phyloP scores from a whole-genome alignment of 2,113 vertebrate genomes.

The Periophthalmus modestus region DNA sequence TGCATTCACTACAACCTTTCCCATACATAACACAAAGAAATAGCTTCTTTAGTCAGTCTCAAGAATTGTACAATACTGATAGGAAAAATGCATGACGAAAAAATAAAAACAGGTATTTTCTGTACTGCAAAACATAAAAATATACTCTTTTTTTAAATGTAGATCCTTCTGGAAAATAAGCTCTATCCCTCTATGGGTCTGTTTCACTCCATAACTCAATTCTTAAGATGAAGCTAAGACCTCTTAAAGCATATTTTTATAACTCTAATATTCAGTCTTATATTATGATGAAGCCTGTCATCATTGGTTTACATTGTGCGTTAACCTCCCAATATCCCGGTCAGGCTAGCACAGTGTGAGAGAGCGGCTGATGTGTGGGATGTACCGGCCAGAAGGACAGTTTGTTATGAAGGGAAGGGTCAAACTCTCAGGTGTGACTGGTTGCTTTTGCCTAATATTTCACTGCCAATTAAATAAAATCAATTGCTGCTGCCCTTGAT shows the following conservation, averaged over 20 bases:
- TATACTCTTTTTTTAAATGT: slow-evolving; percentile 68
- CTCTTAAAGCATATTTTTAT: slow-evolving; percentile 51
- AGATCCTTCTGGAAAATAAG: slow-evolving; percentile 56
- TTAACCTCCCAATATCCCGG: slow-evolving; percentile 21
- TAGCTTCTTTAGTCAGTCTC: slow-evolving; percentile 50
- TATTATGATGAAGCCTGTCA: slow-evolving; percentile 12
- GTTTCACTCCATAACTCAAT: slow-evolving; percentile 39
- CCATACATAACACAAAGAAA: slow-evolving; percentile 67
- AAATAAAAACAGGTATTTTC: slow-evolving; percentile 44
- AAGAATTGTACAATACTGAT: slow-evolving; percentile 60
- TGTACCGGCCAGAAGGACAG: not conserved
- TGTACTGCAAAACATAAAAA: slow-evolving; percentile 70
- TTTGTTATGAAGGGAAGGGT: not conserved
- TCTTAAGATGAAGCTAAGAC: slow-evolving; percentile 36
- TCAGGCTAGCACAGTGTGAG: slow-evolving; percentile 29
- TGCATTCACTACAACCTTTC: slow-evolving; percentile 62
- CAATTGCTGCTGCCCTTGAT: not conserved
- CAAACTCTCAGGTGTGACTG: not conserved
- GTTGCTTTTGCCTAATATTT: not conserved
- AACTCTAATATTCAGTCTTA: slow-evolving; percentile 22
- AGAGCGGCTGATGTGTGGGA: slow-evolving; percentile 8
- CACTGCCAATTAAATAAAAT: not conserved
- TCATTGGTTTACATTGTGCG: slow-evolving; percentile 20
- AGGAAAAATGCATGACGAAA: slow-evolving; percentile 70
- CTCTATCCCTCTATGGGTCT: slow-evolving; percentile 40